A percentile compares a stretch with the other conserved stretches of the same genome.
These are phyloP conservation scores for Craseonycteris thonglongyai DNA, from an alignment of 2,113 vertebrate genomes.

Conservation along the genomic window DNA sequence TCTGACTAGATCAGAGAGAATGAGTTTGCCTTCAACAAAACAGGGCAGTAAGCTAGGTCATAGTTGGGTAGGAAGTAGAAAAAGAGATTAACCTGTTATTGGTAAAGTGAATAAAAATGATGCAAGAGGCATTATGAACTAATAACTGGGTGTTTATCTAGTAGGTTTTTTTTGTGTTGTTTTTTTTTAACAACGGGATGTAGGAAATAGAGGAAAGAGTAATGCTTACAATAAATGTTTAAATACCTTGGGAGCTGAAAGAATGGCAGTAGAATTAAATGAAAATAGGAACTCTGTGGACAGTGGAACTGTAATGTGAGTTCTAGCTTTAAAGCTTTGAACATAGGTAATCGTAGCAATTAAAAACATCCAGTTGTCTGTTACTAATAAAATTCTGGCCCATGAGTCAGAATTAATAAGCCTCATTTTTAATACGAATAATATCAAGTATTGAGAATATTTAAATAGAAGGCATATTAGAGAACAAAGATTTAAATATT, in stretches of 20 bases:
- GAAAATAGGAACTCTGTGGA: not conserved
- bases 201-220: not conserved
- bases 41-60: not conserved
- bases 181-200: not conserved
- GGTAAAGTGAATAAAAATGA: not conserved
- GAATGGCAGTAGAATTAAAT: not conserved
- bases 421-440: not conserved
- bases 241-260: not conserved
- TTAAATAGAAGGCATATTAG: not conserved
- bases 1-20: not conserved
- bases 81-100: not conserved
- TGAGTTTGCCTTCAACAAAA: not conserved
- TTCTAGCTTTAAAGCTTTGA: not conserved
- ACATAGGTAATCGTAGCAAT: not conserved
- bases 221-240: not conserved
- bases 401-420: not conserved
- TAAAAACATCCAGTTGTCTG: not conserved
- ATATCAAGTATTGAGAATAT: not conserved
- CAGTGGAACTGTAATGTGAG: not conserved
- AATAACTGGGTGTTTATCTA: not conserved
- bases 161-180: too few species aligned
- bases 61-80: not conserved
- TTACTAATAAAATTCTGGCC: not conserved
- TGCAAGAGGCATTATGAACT: not conserved
- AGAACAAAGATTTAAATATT: not conserved